phyloP scores from a whole-genome alignment of 1,140 invertebrate genomes.

The Bombus waltoni region DNA sequence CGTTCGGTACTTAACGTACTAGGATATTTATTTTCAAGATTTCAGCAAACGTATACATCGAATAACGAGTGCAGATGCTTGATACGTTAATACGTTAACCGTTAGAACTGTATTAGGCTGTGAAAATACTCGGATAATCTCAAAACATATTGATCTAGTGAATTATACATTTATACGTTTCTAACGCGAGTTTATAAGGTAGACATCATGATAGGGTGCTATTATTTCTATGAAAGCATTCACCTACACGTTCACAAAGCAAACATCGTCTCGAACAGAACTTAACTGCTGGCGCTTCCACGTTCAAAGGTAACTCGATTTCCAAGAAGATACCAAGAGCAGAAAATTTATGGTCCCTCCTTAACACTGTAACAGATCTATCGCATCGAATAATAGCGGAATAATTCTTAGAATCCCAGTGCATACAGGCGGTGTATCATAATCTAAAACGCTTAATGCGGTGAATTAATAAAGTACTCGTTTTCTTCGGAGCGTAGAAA shows the following conservation, averaged over 20 bases:
- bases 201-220: not conserved
- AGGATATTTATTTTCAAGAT: too few species aligned
- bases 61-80: not conserved
- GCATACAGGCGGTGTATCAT: not conserved
- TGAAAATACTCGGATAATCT: too few species aligned
- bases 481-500: not conserved
- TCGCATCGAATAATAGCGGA: not conserved
- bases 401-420: not conserved
- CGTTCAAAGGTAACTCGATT: not conserved
- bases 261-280: not conserved
- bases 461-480: not conserved
- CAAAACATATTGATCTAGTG: not conserved
- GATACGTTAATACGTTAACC: not conserved
- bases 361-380: not conserved
- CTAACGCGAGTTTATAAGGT: not conserved
- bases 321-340: too few species aligned
- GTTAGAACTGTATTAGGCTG: not conserved
- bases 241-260: slow-evolving; percentile 1
- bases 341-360: slow-evolving; percentile 15
- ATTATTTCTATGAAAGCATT: not conserved
- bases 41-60: too few species aligned
- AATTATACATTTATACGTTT: not conserved
- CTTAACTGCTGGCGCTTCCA: not conserved
- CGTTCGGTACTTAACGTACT: too few species aligned
- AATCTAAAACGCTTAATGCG: not conserved